Evolutionary conservation across 2,113 vertebrate genomes (phyloP).

Genomic region (Notothenia rossii): DNA sequence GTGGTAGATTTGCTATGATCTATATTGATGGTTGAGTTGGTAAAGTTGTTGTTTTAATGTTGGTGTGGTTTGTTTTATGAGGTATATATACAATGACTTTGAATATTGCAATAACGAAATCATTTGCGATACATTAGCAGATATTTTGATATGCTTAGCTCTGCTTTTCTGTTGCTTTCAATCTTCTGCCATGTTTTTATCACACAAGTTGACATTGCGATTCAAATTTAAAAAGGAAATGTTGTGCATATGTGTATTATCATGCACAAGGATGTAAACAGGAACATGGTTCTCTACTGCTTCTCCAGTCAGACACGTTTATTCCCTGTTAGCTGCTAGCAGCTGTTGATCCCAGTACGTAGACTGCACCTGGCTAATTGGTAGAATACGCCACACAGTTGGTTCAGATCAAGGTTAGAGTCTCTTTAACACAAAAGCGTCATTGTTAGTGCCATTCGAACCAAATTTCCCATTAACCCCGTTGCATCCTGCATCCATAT

Average conservation of each 20-base stretch:
- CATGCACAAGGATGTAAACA: no score
- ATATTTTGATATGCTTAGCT: no score
- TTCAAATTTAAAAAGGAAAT: no score
- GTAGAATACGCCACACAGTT: background rate
- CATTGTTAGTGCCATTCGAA: background rate
- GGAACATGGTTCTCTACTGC: no score
- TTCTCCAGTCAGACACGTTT: background rate
- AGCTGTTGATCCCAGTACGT: background rate
- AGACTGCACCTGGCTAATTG: background rate
- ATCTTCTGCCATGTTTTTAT: no score
- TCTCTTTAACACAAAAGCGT: background rate
- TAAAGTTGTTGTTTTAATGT: background rate
- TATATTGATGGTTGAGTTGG: background rate
- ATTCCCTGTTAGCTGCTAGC: background rate
- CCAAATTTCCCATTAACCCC: constrained; percentile 7
- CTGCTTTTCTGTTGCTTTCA: no score
- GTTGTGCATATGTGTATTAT: no score
- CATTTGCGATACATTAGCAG: no score
- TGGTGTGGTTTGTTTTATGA: background rate
- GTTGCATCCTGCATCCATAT: background rate
- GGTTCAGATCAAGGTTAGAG: background rate
- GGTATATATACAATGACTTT: no score
- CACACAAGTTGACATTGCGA: no score
- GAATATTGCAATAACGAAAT: no score
- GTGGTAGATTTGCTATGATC: background rate